Evolutionary conservation across 1,140 invertebrate species (phyloP).

Genomic region (Halesus radiatus): DNA sequence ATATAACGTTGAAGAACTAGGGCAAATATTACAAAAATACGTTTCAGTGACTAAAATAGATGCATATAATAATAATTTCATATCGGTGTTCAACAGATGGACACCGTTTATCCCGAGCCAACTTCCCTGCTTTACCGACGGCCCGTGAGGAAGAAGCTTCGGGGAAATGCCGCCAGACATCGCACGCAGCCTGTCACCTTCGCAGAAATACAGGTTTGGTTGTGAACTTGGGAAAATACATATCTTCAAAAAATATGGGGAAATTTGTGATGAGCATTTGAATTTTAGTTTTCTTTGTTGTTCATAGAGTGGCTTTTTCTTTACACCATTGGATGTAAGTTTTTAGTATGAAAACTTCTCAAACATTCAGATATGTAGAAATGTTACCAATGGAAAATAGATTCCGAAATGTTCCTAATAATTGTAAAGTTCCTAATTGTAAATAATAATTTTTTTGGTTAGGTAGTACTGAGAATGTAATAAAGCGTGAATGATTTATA

Average conservation of each 20-base stretch:
- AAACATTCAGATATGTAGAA: not conserved
- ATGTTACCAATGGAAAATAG: no score
- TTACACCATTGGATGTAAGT: not conserved
- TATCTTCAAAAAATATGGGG: no score
- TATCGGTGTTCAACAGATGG: slow-evolving; percentile 65
- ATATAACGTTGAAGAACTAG: not conserved
- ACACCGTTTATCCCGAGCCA: slow-evolving; percentile 80
- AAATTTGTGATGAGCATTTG: not conserved
- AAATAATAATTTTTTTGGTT: no score
- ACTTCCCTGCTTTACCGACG: slow-evolving; percentile 75
- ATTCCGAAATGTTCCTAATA: no score
- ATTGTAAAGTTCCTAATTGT: no score
- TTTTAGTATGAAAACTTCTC: not conserved
- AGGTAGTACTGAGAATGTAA: no score
- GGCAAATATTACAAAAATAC: slow-evolving; percentile 4
- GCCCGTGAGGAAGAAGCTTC: slow-evolving; percentile 72
- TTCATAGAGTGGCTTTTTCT: not conserved
- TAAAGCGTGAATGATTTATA: no score
- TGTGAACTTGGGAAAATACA: not conserved
- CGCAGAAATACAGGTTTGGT: slow-evolving; percentile 79
- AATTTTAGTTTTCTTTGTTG: not conserved
- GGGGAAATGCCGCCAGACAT: slow-evolving; percentile 70
- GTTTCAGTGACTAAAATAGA: slow-evolving; percentile 1
- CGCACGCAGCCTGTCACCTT: slow-evolving; percentile 82
- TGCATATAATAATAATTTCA: not conserved